Evolutionary conservation across 2,113 vertebrate genomes (phyloP).

Genomic region (Etheostoma cragini): DNA sequence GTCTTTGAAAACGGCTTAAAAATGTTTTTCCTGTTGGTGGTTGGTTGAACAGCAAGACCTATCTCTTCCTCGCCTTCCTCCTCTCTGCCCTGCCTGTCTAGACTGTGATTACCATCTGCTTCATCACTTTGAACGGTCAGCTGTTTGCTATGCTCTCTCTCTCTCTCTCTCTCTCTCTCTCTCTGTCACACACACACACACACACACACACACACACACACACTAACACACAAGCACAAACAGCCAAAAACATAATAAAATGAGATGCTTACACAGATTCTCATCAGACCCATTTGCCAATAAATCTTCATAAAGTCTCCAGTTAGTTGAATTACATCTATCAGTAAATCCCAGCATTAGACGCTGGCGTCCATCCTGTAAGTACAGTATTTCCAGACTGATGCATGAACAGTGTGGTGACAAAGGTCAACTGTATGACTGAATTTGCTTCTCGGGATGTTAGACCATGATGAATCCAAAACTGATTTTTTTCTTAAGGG

Average conservation of each 20-base stretch:
- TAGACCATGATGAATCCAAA: slow-evolving; percentile 61
- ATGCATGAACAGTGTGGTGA: neutral
- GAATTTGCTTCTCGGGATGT: slow-evolving; percentile 39
- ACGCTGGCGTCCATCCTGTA: slow-evolving; percentile 17
- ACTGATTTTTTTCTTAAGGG: slow-evolving; percentile 49
- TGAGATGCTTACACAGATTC: slow-evolving; percentile 20
- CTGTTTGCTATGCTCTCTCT: slow-evolving; percentile 45
- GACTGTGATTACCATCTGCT: slow-evolving; percentile 76
- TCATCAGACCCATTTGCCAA: slow-evolving; percentile 12
- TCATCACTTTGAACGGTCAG: slow-evolving; percentile 55
- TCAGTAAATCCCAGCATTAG: neutral
- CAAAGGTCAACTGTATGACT: neutral
- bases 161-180: neutral
- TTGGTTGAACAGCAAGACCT: slow-evolving; percentile 56
- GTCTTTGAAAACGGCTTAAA: slow-evolving; percentile 52
- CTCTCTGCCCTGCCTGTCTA: slow-evolving; percentile 64
- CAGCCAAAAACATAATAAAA: slow-evolving; percentile 24
- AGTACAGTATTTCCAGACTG: slow-evolving; percentile 22
- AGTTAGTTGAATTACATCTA: slow-evolving; percentile 16
- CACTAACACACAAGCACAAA: slow-evolving; percentile 4
- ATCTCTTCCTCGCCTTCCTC: slow-evolving; percentile 60
- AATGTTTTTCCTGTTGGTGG: slow-evolving; percentile 69
- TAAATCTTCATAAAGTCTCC: neutral
- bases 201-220: slow-evolving; percentile 11
- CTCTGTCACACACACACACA: neutral